A percentile compares a stretch with the other conserved stretches of the same genome.
Evolutionary conservation across 2,113 vertebrate genomes (phyloP).

Genomic region (Laterallus jamaicensis): DNA sequence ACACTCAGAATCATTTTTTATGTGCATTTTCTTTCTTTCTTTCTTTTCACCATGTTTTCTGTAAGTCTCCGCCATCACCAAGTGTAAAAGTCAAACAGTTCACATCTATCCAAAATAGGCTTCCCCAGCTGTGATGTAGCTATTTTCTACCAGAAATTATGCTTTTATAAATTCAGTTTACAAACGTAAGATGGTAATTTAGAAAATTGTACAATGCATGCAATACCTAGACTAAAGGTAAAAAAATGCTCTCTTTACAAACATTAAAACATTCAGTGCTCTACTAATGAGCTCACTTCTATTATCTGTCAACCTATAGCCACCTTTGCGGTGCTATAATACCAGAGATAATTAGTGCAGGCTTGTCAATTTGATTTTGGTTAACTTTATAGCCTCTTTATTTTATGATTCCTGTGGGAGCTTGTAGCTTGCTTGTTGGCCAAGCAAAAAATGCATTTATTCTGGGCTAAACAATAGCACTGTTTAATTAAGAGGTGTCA

Average conservation of each 20-base stretch:
- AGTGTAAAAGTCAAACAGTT: neutral
- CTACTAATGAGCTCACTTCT: conserved; percentile 52
- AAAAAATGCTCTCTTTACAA: conserved; percentile 33
- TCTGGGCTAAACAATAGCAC: conserved; percentile 60
- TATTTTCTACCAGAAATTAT: neutral
- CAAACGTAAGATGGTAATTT: neutral
- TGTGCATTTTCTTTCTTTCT: fast-evolving
- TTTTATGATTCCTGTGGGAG: conserved; percentile 56
- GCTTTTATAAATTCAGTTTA: neutral
- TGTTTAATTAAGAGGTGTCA: conserved; percentile 78
- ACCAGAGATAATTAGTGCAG: conserved; percentile 69
- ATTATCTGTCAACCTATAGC: conserved; percentile 55
- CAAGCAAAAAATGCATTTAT: conserved; percentile 49
- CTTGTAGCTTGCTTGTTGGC: conserved; percentile 1
- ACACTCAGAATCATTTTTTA: neutral
- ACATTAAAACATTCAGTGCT: conserved; percentile 21
- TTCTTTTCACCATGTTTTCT: neutral
- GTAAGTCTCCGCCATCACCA: neutral
- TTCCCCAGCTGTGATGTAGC: neutral
- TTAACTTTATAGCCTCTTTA: conserved; percentile 64
- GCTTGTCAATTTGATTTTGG: conserved; percentile 71
- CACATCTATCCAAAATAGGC: neutral
- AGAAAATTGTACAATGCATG: neutral
- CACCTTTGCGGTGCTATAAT: conserved; percentile 50
- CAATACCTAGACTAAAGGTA: neutral